Conservation (phyloP, 2,113 vertebrate species). For the Columbina picui region DNA sequence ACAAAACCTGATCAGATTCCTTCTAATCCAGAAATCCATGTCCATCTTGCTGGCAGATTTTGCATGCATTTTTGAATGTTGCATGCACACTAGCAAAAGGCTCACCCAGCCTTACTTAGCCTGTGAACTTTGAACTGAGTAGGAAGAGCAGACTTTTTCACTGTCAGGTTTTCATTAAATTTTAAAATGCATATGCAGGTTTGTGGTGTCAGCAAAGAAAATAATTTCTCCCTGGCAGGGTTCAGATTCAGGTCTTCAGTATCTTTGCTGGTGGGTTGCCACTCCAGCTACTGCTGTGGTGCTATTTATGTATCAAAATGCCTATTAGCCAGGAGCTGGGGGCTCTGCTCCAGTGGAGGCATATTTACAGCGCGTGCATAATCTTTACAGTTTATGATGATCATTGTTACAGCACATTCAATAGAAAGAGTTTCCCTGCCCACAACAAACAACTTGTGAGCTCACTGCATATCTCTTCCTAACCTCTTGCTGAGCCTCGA, state of each 20-base stretch:
- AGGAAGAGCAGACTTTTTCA: neutral
- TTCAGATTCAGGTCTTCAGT: neutral
- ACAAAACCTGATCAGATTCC: neutral
- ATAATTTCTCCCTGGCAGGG: neutral
- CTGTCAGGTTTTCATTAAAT: conserved; percentile 47
- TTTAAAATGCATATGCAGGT: conserved; percentile 16
- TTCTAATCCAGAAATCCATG: neutral
- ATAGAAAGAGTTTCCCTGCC: neutral
- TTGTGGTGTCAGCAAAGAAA: conserved; percentile 23
- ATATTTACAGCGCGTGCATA: neutral
- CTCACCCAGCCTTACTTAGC: neutral
- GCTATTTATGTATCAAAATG: neutral
- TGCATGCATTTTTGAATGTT: neutral
- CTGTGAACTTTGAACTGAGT: neutral
- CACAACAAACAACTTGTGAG: neutral
- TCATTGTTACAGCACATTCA: neutral
- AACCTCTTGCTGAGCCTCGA: neutral
- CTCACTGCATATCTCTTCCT: neutral
- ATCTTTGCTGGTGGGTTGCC: neutral
- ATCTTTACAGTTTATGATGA: neutral
- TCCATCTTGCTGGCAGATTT: neutral
- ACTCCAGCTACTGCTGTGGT: neutral
- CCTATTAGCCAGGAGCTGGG: neutral
- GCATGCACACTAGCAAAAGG: neutral
- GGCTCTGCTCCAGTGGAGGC: neutral